These are phyloP conservation scores for Carlito syrichta DNA, from an alignment of 2,113 vertebrate species.

Conservation along the genomic window DNA sequence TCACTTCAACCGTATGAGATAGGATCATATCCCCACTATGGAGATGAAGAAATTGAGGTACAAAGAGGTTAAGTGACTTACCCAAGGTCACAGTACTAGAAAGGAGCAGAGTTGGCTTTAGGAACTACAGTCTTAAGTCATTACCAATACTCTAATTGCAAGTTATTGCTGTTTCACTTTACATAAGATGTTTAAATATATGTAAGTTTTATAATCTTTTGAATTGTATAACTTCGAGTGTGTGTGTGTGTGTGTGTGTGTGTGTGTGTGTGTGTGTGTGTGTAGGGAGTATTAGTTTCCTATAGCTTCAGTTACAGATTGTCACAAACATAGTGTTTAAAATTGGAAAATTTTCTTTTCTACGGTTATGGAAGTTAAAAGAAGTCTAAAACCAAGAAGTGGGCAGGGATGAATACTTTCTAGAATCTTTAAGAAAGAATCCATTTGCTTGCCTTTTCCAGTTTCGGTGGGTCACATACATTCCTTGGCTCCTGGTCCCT, in stretches of 20 bases:
- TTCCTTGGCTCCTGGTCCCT: background rate
- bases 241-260: background rate
- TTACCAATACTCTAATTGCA: background rate
- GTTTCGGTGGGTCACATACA: background rate
- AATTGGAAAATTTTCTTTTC: background rate
- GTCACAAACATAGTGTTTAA: background rate
- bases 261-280: background rate
- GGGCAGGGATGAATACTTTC: background rate
- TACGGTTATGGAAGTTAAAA: background rate
- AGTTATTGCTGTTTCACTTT: background rate
- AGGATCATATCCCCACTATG: background rate
- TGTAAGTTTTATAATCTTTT: background rate
- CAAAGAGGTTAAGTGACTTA: background rate
- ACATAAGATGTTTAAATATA: background rate
- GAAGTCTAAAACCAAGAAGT: background rate
- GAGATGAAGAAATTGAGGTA: background rate
- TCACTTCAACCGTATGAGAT: background rate
- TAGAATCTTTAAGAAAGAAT: background rate
- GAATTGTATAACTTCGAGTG: background rate
- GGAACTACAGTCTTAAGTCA: background rate
- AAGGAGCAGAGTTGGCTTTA: background rate
- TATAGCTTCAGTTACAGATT: background rate
- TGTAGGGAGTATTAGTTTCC: background rate
- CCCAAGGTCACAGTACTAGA: background rate
- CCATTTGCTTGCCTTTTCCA: background rate